These are phyloP conservation scores for Mythimna loreyi DNA, from an alignment of 2,888 invertebrate genomes.

Conservation along the genomic window DNA sequence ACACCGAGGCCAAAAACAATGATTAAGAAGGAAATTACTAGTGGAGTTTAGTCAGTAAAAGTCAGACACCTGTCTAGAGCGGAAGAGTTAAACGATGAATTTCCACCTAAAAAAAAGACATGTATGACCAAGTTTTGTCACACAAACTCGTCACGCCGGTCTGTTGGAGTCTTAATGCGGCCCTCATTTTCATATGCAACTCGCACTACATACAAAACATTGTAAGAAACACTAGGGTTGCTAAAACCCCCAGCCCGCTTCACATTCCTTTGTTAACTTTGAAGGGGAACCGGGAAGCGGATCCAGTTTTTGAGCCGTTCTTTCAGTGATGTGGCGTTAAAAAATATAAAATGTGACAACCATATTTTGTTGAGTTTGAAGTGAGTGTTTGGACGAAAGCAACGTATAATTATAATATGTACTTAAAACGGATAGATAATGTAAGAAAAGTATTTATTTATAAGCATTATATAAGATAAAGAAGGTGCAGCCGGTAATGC, in stretches of 20 bases:
- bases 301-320: slow-evolving; percentile 46
- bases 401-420: no score
- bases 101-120: no score
- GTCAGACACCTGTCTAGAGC: no score
- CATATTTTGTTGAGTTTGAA: slow-evolving; percentile 30
- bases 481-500: no score
- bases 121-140: neutral
- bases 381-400: slow-evolving; percentile 10
- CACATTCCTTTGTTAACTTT: slow-evolving; percentile 54
- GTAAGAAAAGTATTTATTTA: no score
- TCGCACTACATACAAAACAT: slow-evolving; percentile 24
- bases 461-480: no score
- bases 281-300: slow-evolving; percentile 36
- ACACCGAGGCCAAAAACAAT: no score
- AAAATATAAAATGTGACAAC: slow-evolving; percentile 38
- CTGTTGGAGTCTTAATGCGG: neutral
- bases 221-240: slow-evolving; percentile 24
- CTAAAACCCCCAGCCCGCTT: slow-evolving; percentile 25
- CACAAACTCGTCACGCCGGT: neutral
- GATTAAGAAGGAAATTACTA: no score
- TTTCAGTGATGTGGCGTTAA: slow-evolving; percentile 44
- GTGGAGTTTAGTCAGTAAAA: no score
- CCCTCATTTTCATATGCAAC: slow-evolving; percentile 30
- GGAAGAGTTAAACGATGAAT: no score
- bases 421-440: no score